Evolutionary conservation across 2,113 vertebrate genomes (phyloP), one percentile per base, ranked within the genome.

Genomic region (Phylloscopus trochiloides): DNA sequence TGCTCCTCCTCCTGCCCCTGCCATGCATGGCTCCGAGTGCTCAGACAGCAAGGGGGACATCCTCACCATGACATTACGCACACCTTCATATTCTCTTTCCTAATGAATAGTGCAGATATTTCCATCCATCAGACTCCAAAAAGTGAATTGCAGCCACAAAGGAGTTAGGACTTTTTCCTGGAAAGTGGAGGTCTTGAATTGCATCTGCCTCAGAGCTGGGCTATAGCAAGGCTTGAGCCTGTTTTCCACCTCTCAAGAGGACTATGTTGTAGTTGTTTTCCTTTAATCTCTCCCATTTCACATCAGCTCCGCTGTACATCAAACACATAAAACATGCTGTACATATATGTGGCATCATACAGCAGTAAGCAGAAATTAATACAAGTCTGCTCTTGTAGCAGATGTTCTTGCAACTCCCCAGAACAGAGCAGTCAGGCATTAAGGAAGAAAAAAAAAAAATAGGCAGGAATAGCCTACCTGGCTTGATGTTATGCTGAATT

Each of bases 21-120:
- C 54, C 72, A 16, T 1, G 0, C 72, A 16, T 1, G 0, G 42
- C 21, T 45, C 15, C 4, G 6, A 26, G 48, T 3, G 0, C 54
- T 62, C 12, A 3, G 4, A 6, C 9, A 8, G 28, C 38, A 18
- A 40, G 5, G 28, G 17, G 14, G 5, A 4, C 20, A 9, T 67
- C 47, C 63, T 40, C 5, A 1, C 25, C 6, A 0, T 36, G 48
- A 28, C 4, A 7, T 83, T n/a, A 25, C 38, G 84, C 38, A 29
- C 34, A 42, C 7, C 36, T 75, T 72, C 21, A 7, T 51, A 11
- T 68, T 50, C 48, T 92, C 48, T 55, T 32, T 63, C 20, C 31
- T 68, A n/a, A 31, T 76, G 16, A 63, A 48, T 18, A 59, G 29
- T 59, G 59, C 29, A 72, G 43, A 12, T 67, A 51, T 40, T 54